Evolutionary conservation across 2,113 vertebrate species (phyloP), one percentile per base, ranked within the genome.

Genomic region (Colaptes auratus): DNA sequence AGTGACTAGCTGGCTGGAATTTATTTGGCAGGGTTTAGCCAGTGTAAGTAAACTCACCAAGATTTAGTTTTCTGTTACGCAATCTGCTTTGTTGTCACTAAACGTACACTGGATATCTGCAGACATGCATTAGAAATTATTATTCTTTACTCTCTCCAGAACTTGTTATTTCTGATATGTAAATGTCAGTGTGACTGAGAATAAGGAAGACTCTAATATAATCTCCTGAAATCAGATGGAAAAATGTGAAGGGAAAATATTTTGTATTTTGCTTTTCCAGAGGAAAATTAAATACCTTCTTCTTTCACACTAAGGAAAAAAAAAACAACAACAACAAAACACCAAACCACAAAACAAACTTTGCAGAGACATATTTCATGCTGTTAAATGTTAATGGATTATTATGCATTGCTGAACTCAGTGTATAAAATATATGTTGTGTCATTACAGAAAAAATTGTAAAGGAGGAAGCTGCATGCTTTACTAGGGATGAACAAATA

Each of bases 51-150:
- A 96, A 96, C 86, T 93, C 97, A 97, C 96, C 96, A 98, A 97
- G 95, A 96, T 97, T 97, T 93, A 96, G 88, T 97, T 91, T 97
- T 96, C 97, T 97, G 91, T 97, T 98, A 97, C 92, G 96, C 98
- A 95, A 97, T 97, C 97, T 97, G 97, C 95, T 98, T 98, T 96
- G 78, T 97, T 81, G 92, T 92, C 95, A 97, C 88, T 92, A 96
- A 98, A 97, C 87, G 92, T 95, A 91, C 96, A 69, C 93, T 95
- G 86, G 86, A 79, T 97, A 97, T 97, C 98, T 98, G 97, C 98
- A 98, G 94, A 93, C 53, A 91, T 97, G 96, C 97, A 96, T 95
- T 81, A 97, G 15, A 44, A 44, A 96, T 96, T 96, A 97, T 96
- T 97, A 96, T 97, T 98, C 89, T 84, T 91, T 39, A 48, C 48